Evolutionary conservation across 2,113 vertebrate species (phyloP), one percentile per base, ranked within the genome.

Genomic region (Furnarius figulus): DNA sequence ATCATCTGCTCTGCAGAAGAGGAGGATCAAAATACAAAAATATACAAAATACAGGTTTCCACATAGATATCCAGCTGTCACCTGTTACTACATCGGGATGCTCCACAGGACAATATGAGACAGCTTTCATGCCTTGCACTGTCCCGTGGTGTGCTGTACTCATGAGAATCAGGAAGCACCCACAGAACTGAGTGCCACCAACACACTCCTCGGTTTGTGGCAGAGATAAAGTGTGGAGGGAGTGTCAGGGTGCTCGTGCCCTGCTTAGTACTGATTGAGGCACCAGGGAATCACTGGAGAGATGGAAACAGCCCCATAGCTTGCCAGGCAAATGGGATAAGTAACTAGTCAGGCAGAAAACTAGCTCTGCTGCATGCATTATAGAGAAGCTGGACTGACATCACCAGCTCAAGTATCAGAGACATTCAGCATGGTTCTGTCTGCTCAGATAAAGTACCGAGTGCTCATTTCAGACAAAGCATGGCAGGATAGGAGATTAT

Each of bases 181-280:
- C 39, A 39, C 46, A 65, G 24, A 40, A 27, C 31, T 0, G 7
- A 50, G 19, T 12, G 22, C 46, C 39, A 37, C 50, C 4, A 5
- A 20, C 37, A 52, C 15, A 4, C 4, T 56, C 49, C 44, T n/a
- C 4, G 0, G 5, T 58, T 79, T 58, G n/a, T 33, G 42, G 27
- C 61, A 86, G 50, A n/a, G 61, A 11, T 66, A 22, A 62, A 70
- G 42, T 4, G 23, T 23, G 35, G 8, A 52, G 2, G 14, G n/a
- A 24, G 2, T 61, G 40, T n/a, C 5, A 8, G 11, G 31, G 40
- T 8, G 5, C 5, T 55, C 0, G 0, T 87, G 30, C 22, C 16
- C 46, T 28, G 31, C 40, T 50, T 58, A 46, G 47, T 37, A 12
- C 27, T 56, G 30, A 5, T 37, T 52, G 78, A 85, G 42, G 56